Evolutionary conservation across 2,113 vertebrate genomes (phyloP).

Genomic region (Thomomys bottae): DNA sequence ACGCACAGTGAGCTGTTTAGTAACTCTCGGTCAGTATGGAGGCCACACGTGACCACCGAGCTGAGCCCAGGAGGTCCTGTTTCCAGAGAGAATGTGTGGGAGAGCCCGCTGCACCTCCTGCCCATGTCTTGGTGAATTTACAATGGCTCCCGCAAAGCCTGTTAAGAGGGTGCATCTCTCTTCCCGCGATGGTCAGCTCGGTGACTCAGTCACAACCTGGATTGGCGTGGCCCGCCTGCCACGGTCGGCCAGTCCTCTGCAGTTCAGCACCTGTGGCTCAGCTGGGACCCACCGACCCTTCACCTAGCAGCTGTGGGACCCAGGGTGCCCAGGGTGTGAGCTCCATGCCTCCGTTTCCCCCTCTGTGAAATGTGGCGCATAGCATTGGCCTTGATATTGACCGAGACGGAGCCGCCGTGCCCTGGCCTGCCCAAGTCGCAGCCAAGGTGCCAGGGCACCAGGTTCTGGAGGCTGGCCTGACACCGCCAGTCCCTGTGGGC

Average conservation of each 20-base stretch:
- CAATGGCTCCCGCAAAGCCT: not conserved
- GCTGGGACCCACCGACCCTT: not conserved
- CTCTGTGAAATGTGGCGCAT: not conserved
- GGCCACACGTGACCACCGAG: no score
- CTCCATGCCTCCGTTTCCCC: not conserved
- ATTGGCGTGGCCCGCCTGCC: not conserved
- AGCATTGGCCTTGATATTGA: accelerated
- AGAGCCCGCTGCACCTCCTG: not conserved
- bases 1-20: no score
- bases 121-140: not conserved
- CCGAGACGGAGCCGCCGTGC: accelerated
- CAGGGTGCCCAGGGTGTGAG: not conserved
- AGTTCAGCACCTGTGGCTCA: not conserved
- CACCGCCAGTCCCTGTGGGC: constrained; percentile 34
- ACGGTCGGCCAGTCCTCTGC: not conserved
- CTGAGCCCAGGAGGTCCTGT: no score
- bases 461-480: accelerated
- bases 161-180: no score
- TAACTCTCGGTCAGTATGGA: no score
- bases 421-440: no score
- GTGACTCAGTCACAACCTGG: not conserved
- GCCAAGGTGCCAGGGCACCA: accelerated
- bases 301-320: no score
- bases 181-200: not conserved
- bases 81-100: no score